Base-by-base conservation (phyloP, 2,113 vertebrate species). In the Apodemus speciosus region DNA sequence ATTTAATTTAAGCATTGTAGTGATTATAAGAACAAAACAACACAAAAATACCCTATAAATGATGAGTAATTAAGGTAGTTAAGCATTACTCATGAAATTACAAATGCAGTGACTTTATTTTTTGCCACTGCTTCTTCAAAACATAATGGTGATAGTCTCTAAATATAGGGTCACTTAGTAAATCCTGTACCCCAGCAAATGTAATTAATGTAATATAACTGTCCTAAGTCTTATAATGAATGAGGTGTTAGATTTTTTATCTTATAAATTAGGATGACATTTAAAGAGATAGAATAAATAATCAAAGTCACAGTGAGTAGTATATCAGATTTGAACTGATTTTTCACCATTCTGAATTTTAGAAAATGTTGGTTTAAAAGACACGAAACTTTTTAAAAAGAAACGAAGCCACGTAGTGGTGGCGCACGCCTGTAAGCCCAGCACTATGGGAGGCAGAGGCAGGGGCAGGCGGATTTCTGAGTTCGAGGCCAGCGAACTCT, bases 1-100 rank as follows among this genome's bases (percentile, higher is more conserved):
- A 15, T 49, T 89, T 92, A 89, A 30, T 93, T 93, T 89, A 83
- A 93, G 83, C 87, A 92, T 80, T 93, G 46, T 80, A 46, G 53
- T 6, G 21, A 92, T 79, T 9, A 80, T 25, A 60, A 10, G 32
- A 25, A 56, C 38, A 18, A 38, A 30, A 75, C 9, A 75, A 79
- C 23, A 56, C 51, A 38, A 81, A 60, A 53, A 79, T n/a, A 16
- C 46, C 49, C 49, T 9, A 53, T 53, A 13, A 51, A 49, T 53
- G 20, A 20, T 56, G 32, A 79, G 53, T 79, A 79, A n/a, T 56
- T 79, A 56, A n/a, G 32, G 35, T 11, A n/a, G 75, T 77, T 53
- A 53, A 79, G 35, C 6, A 79, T 79, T 79, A 56, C 32, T 79
- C 4, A 15, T 23, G 18, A 56, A 79, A 56, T 79, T 79, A n/a